Evolutionary conservation across 2,113 vertebrate species (phyloP).

Genomic region (Heterotilapia buettikoferi): DNA sequence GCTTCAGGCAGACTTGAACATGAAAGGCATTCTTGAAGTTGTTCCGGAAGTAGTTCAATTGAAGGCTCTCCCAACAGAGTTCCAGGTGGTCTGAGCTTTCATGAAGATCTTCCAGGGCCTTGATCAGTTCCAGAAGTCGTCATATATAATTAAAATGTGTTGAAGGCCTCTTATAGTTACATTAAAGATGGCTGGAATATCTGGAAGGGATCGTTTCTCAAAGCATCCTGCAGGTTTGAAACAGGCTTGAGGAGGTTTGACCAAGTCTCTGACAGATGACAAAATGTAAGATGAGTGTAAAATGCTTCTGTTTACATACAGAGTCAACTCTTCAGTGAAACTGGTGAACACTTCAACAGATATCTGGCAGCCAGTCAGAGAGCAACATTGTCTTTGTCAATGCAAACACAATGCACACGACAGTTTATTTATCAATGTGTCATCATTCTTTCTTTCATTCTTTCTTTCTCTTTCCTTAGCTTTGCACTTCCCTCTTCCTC

Average conservation of each 20-base stretch:
- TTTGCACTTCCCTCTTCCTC: not conserved
- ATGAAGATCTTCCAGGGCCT: not conserved
- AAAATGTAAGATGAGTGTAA: rapidly evolving
- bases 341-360: not conserved
- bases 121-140: not conserved
- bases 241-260: not conserved
- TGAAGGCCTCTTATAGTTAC: not conserved
- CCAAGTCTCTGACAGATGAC: not conserved
- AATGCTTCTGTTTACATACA: not conserved
- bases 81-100: not conserved
- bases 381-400: not conserved
- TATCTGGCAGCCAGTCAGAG: not conserved
- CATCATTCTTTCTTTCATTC: conserved; percentile 3
- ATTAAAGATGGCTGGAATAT: not conserved
- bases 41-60: not conserved
- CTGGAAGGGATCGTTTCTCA: not conserved
- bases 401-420: rapidly evolving
- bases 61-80: not conserved
- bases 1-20: not conserved
- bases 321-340: not conserved
- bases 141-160: not conserved
- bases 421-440: not conserved
- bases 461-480: conserved; percentile 22
- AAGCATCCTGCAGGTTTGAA: not conserved
- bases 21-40: not conserved